A percentile compares a stretch with the other conserved stretches of the same genome.
Evolutionary conservation across 2,888 invertebrate genomes (phyloP).

Genomic region (Amorpha juglandis): DNA sequence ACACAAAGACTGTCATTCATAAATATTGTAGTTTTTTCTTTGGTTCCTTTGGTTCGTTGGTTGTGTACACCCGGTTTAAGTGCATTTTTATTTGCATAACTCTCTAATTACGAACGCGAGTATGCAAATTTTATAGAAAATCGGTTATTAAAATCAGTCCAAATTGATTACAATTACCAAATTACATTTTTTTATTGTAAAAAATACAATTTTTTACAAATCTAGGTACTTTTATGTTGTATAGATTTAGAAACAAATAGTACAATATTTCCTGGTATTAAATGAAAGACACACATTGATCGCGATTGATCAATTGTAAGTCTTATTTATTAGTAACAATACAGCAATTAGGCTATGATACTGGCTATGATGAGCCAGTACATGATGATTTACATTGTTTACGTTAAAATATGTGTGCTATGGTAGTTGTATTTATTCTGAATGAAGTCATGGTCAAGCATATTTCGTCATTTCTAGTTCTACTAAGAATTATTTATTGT

Average conservation of each 20-base stretch:
- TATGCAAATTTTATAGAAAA: background rate
- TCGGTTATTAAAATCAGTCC: background rate
- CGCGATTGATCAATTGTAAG: background rate
- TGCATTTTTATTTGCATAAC: conserved; percentile 21
- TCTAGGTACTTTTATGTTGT: too few relatives aligned
- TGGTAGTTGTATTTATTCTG: conserved; percentile 52
- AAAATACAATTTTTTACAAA: too few relatives aligned
- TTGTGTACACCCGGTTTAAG: conserved; percentile 30
- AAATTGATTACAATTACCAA: too few relatives aligned
- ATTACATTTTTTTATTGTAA: too few relatives aligned
- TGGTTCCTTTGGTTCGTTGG: background rate
- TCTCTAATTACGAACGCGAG: background rate
- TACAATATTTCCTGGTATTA: background rate
- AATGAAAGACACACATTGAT: background rate
- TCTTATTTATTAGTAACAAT: background rate
- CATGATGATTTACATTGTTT: conserved; percentile 4
- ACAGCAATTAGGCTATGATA: conserved; percentile 1
- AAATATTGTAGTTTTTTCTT: conserved; percentile 39
- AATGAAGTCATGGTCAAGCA: conserved; percentile 59
- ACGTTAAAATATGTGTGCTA: background rate
- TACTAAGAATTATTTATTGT: conserved; percentile 59
- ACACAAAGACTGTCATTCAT: conserved; percentile 50
- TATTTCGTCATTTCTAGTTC: conserved; percentile 63
- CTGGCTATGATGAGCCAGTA: too few relatives aligned
- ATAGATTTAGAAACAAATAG: too few relatives aligned